phyloP scores from a whole-genome alignment of 2,888 invertebrate genomes.

The Coecobrya sp. region DNA sequence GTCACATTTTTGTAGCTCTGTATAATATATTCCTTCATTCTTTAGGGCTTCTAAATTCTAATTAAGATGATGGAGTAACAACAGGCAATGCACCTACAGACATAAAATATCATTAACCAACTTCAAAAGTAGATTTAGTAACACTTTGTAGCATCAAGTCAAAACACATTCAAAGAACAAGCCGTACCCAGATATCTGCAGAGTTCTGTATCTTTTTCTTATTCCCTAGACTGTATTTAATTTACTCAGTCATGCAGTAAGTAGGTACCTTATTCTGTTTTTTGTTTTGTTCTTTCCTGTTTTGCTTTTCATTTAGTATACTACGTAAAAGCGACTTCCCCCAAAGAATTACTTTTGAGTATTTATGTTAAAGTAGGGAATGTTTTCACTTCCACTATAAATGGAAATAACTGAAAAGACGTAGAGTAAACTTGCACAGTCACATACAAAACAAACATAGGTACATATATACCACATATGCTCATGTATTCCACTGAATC shows the following conservation, averaged over 20 bases:
- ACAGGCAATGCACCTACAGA: not conserved
- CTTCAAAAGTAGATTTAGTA: not conserved
- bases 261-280: not conserved
- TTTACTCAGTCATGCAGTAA: conserved; percentile 32
- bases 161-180: not conserved
- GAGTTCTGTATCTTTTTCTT: not conserved
- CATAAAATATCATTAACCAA: conserved; percentile 5
- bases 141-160: not conserved
- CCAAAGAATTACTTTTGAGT: not conserved
- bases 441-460: too few species aligned
- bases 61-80: too few species aligned
- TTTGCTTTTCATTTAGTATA: not conserved
- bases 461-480: too few species aligned
- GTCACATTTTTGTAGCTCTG: too few species aligned
- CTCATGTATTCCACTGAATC: too few species aligned
- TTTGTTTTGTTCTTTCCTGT: not conserved
- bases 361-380: too few species aligned
- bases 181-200: not conserved
- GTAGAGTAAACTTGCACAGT: too few species aligned
- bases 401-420: too few species aligned
- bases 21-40: too few species aligned
- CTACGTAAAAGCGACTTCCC: not conserved
- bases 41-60: too few species aligned
- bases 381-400: too few species aligned
- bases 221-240: conserved; percentile 47